Percentiles rank a stretch among this genome's conserved stretches.
phyloP scores from a whole-genome alignment of 2,888 invertebrate species.

The Orchesella flavescens region DNA sequence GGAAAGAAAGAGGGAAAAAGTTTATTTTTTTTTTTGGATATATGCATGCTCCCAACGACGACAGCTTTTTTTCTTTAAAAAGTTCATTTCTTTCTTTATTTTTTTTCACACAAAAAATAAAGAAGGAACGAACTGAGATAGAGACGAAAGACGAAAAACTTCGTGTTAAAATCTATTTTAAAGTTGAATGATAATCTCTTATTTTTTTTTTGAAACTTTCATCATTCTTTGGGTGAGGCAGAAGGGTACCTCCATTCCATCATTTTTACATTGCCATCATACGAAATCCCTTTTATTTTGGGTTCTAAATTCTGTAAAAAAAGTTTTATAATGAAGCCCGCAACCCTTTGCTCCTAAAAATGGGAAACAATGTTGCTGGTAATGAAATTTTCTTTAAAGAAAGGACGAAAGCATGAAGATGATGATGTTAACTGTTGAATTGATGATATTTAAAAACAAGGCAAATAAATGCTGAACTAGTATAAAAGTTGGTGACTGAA shows the following conservation, averaged over 20 bases:
- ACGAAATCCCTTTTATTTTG: too few species aligned
- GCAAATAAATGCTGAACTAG: too few species aligned
- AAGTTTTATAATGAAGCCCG: too few species aligned
- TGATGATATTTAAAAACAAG: too few species aligned
- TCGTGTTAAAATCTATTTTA: background rate
- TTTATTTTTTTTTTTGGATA: conserved; percentile 35
- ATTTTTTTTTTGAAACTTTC: background rate
- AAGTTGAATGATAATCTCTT: background rate
- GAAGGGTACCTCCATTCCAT: conserved; percentile 15
- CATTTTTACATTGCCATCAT: background rate
- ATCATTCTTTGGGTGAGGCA: too few species aligned
- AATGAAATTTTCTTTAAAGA: too few species aligned
- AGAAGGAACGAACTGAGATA: background rate
- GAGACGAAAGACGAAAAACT: background rate
- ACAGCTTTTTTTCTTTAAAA: background rate
- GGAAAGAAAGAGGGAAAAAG: conserved; percentile 1
- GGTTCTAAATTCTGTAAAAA: too few species aligned
- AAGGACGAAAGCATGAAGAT: too few species aligned
- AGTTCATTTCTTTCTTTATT: too few species aligned
- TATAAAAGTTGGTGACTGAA: background rate
- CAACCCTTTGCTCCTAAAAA: too few species aligned
- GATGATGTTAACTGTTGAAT: too few species aligned
- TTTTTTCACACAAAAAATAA: background rate
- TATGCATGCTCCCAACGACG: background rate
- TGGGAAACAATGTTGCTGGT: too few species aligned